phyloP scores from a whole-genome alignment of 2,797 vertebrate species.

The Hyperoplus lanceolatus region DNA sequence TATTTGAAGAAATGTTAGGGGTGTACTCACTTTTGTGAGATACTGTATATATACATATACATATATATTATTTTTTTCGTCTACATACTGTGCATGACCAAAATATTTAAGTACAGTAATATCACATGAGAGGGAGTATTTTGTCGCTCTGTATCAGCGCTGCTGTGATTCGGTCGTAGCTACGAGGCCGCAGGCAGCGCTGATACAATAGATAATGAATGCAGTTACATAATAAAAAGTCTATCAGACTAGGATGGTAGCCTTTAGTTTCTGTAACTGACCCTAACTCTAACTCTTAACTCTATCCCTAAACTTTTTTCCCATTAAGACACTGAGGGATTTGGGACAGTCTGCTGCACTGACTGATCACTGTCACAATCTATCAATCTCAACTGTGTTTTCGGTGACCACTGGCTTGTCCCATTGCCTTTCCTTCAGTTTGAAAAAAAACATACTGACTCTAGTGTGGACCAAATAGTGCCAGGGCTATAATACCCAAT shows the following conservation, averaged over 20 bases:
- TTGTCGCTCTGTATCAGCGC: too few relatives aligned
- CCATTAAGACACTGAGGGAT: background rate
- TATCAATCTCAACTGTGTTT: background rate
- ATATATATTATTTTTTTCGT: background rate
- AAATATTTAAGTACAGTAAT: background rate
- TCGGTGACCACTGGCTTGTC: background rate
- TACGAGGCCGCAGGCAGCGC: background rate
- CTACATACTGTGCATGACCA: background rate
- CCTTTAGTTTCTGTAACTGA: background rate
- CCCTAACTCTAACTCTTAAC: background rate
- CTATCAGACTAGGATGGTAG: background rate
- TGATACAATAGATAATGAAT: background rate
- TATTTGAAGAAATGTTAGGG: too few relatives aligned
- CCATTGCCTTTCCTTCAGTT: background rate
- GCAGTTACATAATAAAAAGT: background rate
- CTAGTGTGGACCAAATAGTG: background rate
- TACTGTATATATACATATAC: too few relatives aligned
- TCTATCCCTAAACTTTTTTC: background rate
- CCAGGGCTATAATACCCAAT: background rate
- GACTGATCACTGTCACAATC: slow-evolving; percentile 6
- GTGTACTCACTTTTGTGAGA: too few relatives aligned
- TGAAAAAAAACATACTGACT: background rate
- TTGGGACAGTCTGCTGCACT: slow-evolving; percentile 5
- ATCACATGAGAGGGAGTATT: too few relatives aligned
- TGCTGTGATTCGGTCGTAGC: too few relatives aligned